Evolutionary conservation across 1,140 invertebrate species (phyloP).

Genomic region (Leptinotarsa lineolata): DNA sequence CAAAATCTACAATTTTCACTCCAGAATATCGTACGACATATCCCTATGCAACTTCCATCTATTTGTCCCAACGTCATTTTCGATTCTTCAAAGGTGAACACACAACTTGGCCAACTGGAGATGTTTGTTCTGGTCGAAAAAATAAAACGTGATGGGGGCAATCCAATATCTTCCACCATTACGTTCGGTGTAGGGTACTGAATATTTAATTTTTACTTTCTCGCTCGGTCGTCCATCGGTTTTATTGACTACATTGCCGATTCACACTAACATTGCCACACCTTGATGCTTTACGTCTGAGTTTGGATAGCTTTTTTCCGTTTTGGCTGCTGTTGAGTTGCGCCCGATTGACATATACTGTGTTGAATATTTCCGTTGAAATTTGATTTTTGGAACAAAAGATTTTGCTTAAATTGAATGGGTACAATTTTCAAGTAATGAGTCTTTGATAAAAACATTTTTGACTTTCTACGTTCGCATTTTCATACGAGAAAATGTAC

Average conservation of each 20-base stretch:
- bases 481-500: no score
- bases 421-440: no score
- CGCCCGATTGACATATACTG: no score
- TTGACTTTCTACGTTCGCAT: no score
- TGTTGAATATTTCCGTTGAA: no score
- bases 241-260: background rate
- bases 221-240: background rate
- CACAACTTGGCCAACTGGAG: background rate
- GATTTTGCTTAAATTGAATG: no score
- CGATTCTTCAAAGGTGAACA: background rate
- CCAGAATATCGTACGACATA: no score
- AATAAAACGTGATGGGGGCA: background rate
- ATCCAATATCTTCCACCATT: background rate
- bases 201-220: constrained; percentile 7
- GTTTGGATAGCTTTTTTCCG: background rate
- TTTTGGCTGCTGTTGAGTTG: no score
- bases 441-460: no score
- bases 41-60: background rate
- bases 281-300: background rate
- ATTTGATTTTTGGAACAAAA: no score
- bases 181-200: constrained; percentile 1
- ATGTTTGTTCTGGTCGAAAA: background rate
- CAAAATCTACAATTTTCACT: no score
- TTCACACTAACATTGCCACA: background rate
- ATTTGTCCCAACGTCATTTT: background rate